A percentile compares a stretch with the other conserved stretches of the same genome.
Conservation (phyloP, 2,888 invertebrate genomes). For the Mechanitis messenoides region DNA sequence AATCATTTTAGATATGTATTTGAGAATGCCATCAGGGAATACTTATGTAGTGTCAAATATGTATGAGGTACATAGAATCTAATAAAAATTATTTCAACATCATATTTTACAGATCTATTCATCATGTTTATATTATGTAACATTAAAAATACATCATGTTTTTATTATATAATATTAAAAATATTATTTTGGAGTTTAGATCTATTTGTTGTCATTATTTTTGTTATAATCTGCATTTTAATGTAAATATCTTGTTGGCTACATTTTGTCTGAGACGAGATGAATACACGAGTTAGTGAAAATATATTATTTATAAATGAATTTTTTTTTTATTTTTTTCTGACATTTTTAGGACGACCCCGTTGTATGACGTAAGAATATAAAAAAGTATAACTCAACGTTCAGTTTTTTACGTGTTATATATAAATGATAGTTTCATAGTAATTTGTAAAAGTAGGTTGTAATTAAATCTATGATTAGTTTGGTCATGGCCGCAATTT, state of each 20-base stretch:
- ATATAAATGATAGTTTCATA: background rate
- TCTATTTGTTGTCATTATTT: constrained; percentile 31
- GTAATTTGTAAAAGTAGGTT: constrained; percentile 7
- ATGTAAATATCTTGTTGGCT: constrained; percentile 39
- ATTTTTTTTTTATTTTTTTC: constrained; percentile 37
- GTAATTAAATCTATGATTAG: constrained; percentile 15
- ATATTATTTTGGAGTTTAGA: constrained; percentile 34
- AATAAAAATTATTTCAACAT: constrained; percentile 31
- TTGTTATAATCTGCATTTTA: constrained; percentile 33
- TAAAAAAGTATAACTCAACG: too few relatives aligned
- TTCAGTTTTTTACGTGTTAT: constrained; percentile 8
- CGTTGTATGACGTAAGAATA: too few relatives aligned
- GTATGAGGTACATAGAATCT: too few relatives aligned
- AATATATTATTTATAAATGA: constrained; percentile 63
- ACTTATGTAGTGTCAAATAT: constrained; percentile 52
- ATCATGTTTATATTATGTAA: too few relatives aligned
- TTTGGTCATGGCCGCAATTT: constrained; percentile 43
- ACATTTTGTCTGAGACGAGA: constrained; percentile 43
- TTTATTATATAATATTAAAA: background rate
- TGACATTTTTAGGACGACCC: too few relatives aligned
- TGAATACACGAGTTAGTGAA: constrained; percentile 61
- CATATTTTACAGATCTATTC: background rate
- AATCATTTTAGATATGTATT: constrained; percentile 19
- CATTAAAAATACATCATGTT: constrained; percentile 9
- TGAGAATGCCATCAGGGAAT: constrained; percentile 29